phyloP scores from a whole-genome alignment of 1,140 invertebrate genomes.

The Oedothorax gibbosus region DNA sequence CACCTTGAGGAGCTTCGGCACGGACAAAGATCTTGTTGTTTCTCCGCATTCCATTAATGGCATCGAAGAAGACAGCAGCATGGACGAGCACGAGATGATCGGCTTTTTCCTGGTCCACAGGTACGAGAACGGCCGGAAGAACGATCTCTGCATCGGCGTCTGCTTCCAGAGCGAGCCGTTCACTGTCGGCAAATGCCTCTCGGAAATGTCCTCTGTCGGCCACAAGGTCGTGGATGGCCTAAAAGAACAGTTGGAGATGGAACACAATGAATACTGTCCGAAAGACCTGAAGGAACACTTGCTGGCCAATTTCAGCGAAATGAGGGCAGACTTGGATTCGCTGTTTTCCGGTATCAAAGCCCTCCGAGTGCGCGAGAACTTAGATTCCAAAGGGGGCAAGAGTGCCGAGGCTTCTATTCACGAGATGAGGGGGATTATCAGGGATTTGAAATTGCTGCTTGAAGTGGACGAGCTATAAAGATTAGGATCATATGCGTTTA shows the following conservation, averaged over 20 bases:
- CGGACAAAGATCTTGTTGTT: slow-evolving; percentile 22
- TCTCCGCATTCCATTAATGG: neutral
- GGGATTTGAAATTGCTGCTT: slow-evolving; percentile 25
- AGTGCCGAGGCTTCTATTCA: slow-evolving; percentile 4
- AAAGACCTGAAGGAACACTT: slow-evolving; percentile 30
- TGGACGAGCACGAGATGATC: slow-evolving; percentile 1
- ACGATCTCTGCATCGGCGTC: slow-evolving; percentile 22
- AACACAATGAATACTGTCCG: slow-evolving; percentile 30
- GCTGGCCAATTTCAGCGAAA: slow-evolving; percentile 11
- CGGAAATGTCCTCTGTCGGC: neutral
- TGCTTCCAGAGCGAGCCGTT: slow-evolving; percentile 14
- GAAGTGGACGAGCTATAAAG: slow-evolving; percentile 15
- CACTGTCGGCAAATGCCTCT: slow-evolving; percentile 5
- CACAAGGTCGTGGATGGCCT: slow-evolving; percentile 17
- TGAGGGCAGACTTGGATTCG: slow-evolving; percentile 25
- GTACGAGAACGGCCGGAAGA: neutral
- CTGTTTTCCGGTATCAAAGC: slow-evolving; percentile 29
- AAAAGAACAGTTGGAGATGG: slow-evolving; percentile 10
- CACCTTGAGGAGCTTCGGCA: slow-evolving; percentile 13
- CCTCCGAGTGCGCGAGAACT: neutral
- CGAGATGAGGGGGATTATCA: slow-evolving; percentile 33
- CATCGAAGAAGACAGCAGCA: no score
- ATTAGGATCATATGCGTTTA: no score
- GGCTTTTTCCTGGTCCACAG: slow-evolving; percentile 15
- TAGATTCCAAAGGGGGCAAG: neutral